These are phyloP conservation scores for Heteromyza rotundicornis DNA, from an alignment of 2,888 invertebrate genomes.

Conservation along the genomic window DNA sequence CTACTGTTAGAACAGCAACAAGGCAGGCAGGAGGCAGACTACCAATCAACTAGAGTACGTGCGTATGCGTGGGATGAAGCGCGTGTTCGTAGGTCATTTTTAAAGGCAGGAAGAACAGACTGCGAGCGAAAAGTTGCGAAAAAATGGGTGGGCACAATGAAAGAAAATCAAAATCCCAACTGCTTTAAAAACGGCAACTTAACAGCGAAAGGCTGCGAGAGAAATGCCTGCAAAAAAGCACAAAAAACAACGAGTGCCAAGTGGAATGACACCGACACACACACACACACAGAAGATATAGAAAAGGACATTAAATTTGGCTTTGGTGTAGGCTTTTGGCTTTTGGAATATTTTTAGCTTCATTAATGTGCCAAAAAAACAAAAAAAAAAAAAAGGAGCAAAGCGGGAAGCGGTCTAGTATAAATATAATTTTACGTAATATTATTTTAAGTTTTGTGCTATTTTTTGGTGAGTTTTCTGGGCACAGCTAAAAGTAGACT, in stretches of 20 bases:
- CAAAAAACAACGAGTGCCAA: not conserved
- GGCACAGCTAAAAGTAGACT: not conserved
- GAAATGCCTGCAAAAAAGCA: not conserved
- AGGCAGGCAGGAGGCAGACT: not conserved
- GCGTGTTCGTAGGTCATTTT: slow-evolving; percentile 6
- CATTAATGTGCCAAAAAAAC: not conserved
- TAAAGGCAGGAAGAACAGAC: not conserved
- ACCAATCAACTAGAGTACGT: not conserved
- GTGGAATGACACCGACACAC: not conserved
- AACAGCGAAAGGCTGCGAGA: not conserved
- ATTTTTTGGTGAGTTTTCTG: not conserved
- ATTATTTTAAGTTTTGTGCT: not conserved
- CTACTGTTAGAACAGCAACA: not conserved
- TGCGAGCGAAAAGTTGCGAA: not conserved
- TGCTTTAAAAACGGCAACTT: not conserved
- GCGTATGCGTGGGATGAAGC: not conserved
- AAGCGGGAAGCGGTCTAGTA: not conserved
- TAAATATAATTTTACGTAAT: not conserved
- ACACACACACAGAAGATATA: not conserved
- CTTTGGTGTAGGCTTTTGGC: not conserved
- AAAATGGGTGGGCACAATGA: not conserved
- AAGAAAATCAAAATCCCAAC: not conserved
- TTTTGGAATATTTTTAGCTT: not conserved
- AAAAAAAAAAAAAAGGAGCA: too few species aligned
- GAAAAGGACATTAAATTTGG: not conserved